These are phyloP conservation scores for Coptodon bakossiorum DNA, from an alignment of 2,113 vertebrate genomes.

Conservation along the genomic window DNA sequence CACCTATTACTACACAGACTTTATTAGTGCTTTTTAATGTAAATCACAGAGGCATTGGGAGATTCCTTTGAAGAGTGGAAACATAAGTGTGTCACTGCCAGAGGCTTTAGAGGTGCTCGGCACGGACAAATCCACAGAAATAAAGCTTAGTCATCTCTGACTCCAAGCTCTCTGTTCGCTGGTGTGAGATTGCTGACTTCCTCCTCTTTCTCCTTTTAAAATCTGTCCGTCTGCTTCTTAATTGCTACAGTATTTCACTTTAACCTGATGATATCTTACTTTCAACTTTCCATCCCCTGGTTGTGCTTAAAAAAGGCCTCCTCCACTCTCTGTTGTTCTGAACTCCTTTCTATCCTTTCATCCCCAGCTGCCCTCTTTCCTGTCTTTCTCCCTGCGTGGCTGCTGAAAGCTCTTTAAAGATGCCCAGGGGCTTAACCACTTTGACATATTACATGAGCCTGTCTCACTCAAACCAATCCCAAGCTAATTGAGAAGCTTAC, in stretches of 20 bases:
- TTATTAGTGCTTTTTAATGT: constrained; percentile 38
- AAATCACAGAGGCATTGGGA: constrained; percentile 27
- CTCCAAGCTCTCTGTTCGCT: constrained; percentile 8
- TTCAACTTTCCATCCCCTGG: neutral
- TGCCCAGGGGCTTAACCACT: constrained; percentile 62
- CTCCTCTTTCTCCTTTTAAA: neutral
- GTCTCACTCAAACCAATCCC: constrained; percentile 66
- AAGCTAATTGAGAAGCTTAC: constrained; percentile 67
- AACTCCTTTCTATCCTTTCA: neutral
- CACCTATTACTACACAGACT: constrained; percentile 31
- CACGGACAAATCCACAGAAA: constrained; percentile 6
- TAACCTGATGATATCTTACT: constrained; percentile 9
- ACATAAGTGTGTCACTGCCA: constrained; percentile 14
- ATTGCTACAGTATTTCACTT: neutral
- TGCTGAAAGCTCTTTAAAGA: constrained; percentile 69
- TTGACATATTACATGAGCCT: constrained; percentile 67
- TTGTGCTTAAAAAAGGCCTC: constrained; percentile 2
- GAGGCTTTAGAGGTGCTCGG: constrained; percentile 31
- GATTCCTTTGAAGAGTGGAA: constrained; percentile 43
- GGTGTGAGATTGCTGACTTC: constrained; percentile 11
- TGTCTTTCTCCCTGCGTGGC: constrained; percentile 1
- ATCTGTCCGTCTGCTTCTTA: neutral
- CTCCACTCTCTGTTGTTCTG: neutral
- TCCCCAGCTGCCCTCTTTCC: neutral
- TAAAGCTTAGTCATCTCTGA: constrained; percentile 55